Conservation (phyloP, 2,113 vertebrate genomes). For the Chaenocephalus aceratus region DNA sequence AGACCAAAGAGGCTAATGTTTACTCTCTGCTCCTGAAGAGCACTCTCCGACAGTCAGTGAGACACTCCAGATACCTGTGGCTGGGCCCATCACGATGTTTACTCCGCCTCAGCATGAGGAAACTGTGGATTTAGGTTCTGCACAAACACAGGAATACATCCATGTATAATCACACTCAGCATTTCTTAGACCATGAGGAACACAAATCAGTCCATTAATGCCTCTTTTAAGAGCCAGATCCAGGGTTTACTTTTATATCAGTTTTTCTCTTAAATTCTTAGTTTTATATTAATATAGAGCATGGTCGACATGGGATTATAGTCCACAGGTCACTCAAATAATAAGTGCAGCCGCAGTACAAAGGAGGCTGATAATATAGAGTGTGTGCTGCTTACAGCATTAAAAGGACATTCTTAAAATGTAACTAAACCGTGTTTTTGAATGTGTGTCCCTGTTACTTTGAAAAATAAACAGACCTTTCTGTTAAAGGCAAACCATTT, state of each 20-base stretch:
- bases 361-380: no score
- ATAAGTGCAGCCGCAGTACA: not conserved
- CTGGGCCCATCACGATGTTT: constrained; percentile 66
- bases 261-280: not conserved
- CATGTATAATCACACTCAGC: constrained; percentile 52
- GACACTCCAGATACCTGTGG: constrained; percentile 74
- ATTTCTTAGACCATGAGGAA: constrained; percentile 15
- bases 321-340: not conserved
- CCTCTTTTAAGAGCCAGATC: not conserved
- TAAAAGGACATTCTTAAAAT: not conserved
- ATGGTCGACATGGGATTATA: not conserved
- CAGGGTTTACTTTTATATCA: not conserved
- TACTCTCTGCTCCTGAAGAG: constrained; percentile 55
- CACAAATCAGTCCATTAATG: not conserved
- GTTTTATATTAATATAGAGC: not conserved
- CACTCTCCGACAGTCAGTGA: constrained; percentile 60
- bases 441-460: not conserved
- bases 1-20: constrained; percentile 73
- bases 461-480: not conserved
- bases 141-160: constrained; percentile 69
- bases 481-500: not conserved
- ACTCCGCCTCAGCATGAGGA: constrained; percentile 62
- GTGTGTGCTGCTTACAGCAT: not conserved
- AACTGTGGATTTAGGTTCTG: constrained; percentile 65
- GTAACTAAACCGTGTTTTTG: not conserved